Conservation (phyloP, 1,140 invertebrate species). For the Matsumurasca onukii region DNA sequence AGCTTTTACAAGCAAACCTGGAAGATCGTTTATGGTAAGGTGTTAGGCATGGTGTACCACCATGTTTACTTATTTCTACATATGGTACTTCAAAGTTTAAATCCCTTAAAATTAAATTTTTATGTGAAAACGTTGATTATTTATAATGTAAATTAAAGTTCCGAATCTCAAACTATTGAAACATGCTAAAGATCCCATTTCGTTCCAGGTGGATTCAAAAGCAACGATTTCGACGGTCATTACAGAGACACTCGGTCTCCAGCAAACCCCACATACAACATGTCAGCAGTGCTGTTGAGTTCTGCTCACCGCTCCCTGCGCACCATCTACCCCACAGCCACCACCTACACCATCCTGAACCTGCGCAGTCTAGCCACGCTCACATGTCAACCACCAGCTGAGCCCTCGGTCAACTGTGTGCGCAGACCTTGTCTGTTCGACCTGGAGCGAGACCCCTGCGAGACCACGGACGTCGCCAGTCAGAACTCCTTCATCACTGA, state of each 20-base stretch:
- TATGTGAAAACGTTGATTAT: neutral
- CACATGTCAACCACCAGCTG: slow-evolving; percentile 39
- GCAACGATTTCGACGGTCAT: slow-evolving; percentile 35
- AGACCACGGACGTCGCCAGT: slow-evolving; percentile 58
- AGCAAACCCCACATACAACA: slow-evolving; percentile 38
- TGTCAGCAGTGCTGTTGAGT: slow-evolving; percentile 35
- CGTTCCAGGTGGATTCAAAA: slow-evolving; percentile 35
- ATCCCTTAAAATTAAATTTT: neutral
- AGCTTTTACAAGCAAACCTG: slow-evolving; percentile 47
- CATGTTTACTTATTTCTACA: no score
- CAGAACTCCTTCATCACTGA: slow-evolving; percentile 49
- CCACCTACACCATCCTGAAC: slow-evolving; percentile 35
- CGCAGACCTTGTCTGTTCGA: slow-evolving; percentile 62
- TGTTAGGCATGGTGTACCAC: no score
- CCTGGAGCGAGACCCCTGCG: slow-evolving; percentile 65
- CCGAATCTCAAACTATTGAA: neutral
- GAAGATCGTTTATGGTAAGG: slow-evolving; percentile 55
- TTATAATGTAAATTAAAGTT: neutral
- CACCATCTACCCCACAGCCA: slow-evolving; percentile 35
- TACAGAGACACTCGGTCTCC: slow-evolving; percentile 35
- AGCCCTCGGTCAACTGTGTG: slow-evolving; percentile 28
- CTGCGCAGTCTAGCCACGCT: slow-evolving; percentile 49
- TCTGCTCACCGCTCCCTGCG: slow-evolving; percentile 35
- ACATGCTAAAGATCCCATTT: no score
- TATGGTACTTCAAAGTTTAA: neutral